These are phyloP conservation scores for Dicentrarchus labrax DNA, from an alignment of 2,113 vertebrate genomes.

Conservation along the genomic window DNA sequence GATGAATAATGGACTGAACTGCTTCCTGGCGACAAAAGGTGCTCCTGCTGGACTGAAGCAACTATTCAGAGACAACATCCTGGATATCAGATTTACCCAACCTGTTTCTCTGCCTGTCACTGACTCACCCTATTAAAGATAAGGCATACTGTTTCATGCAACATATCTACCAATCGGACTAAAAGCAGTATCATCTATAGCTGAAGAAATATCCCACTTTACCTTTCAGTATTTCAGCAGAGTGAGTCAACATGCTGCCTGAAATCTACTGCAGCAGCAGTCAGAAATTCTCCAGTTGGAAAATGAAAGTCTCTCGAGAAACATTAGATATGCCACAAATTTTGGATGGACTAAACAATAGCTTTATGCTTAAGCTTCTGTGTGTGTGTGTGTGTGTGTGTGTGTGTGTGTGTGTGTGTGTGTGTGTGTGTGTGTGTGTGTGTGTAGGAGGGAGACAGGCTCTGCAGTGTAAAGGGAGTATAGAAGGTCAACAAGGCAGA, in stretches of 20 bases:
- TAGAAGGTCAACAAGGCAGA: conserved; percentile 31
- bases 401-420: conserved; percentile 3
- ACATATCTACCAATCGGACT: not conserved
- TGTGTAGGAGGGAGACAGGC: conserved; percentile 1
- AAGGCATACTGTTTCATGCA: not conserved
- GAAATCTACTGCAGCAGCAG: not conserved
- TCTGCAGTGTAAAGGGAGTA: conserved; percentile 9
- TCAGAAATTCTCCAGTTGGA: not conserved
- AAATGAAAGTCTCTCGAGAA: not conserved
- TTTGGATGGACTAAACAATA: no score
- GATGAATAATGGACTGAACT: not conserved
- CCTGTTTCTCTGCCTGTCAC: not conserved
- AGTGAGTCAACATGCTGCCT: not conserved
- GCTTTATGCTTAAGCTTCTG: not conserved
- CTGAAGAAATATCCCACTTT: not conserved
- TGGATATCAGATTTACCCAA: not conserved
- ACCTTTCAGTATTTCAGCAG: not conserved
- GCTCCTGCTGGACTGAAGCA: not conserved
- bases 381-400: not conserved
- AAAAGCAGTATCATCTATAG: not conserved
- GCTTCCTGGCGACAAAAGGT: not conserved
- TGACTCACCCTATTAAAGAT: not conserved
- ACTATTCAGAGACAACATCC: not conserved
- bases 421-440: conserved; percentile 23
- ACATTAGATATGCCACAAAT: not conserved